Evolutionary conservation across 2,113 vertebrate genomes (phyloP), one percentile per base, ranked within the genome.

Genomic region (Australoheros scitulus): DNA sequence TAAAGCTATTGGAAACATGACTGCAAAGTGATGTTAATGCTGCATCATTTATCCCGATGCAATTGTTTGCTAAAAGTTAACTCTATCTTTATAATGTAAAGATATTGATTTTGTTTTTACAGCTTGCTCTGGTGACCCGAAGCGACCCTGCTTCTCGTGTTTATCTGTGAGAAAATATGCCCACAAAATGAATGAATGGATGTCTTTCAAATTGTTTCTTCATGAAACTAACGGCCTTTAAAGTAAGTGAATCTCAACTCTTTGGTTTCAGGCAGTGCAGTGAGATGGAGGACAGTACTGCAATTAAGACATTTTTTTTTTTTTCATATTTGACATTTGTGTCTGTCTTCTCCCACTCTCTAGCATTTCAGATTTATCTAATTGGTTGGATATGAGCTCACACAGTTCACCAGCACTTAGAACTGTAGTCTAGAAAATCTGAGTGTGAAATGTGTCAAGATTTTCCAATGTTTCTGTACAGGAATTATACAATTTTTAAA

Each of bases 351-450:
- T 86, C 52, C 61, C 17, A 76, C 82, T 79, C 50, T 22, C 68
- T 77, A 68, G 68, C 84, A 68, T 88, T 92, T 90, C 85, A 86
- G 64, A 80, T 57, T 5, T 20, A 61, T 88, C 64, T 88, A 89
- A 91, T 88, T 92, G 83, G 86, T 81, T 38, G 77, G 61, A 87
- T 81, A 83, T 57, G 81, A 78, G 65, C 77, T 80, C 74, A 65
- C 60, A 57, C 24, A 64, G 52, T 75, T 86, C 58, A 75, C 60
- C 58, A 80, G 61, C 50, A 65, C 76, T 84, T 79, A 70, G 82
- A 84, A 65, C n/a, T 50, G 63, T 3, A 17, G 22, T 70, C 43
- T 43, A 58, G 64, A 79, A 88, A 83, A 81, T 81, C 55, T 15
- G 11, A 64, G 68, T 77, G 70, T 59, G 64, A 84, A 77, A 61